Percentiles rank a stretch among this genome's conserved stretches.
Evolutionary conservation across 2,888 invertebrate species (phyloP).

Genomic region (Prosopocoilus inquinatus): DNA sequence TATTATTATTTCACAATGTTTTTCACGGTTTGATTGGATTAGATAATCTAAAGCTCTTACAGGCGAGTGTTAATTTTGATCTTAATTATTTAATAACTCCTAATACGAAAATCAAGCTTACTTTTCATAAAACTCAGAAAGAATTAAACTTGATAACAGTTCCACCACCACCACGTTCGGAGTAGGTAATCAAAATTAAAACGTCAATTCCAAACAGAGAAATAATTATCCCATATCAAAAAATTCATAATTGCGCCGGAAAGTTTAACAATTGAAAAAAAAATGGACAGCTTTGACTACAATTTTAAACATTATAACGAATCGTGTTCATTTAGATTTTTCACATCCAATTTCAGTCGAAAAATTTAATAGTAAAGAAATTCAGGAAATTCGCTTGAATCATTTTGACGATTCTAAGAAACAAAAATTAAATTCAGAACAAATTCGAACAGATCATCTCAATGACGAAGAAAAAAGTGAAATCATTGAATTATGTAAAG

Average conservation of each 20-base stretch:
- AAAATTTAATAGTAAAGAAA: constrained; percentile 1
- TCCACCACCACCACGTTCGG: constrained; percentile 7
- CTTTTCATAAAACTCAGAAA: constrained; percentile 1
- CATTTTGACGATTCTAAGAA: constrained; percentile 21
- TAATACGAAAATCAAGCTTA: constrained; percentile 15
- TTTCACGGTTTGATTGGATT: constrained; percentile 8
- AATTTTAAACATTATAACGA: too few species aligned
- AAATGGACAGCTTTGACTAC: too few species aligned
- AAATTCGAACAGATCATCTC: too few species aligned
- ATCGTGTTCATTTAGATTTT: neutral
- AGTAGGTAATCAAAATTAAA: constrained; percentile 19
- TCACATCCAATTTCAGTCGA: constrained; percentile 20
- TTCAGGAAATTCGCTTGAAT: constrained; percentile 1
- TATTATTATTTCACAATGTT: neutral
- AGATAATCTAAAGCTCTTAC: neutral
- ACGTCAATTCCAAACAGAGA: neutral
- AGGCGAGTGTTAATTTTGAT: constrained; percentile 4
- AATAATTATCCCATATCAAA: neutral
- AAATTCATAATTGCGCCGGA: too few species aligned
- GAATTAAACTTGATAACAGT: constrained; percentile 16
- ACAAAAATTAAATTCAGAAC: too few species aligned
- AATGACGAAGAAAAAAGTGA: too few species aligned
- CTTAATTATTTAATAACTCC: constrained; percentile 6
- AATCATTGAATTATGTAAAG: too few species aligned
- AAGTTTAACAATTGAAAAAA: too few species aligned